phyloP scores from a whole-genome alignment of 2,113 vertebrate species.

The Balaenoptera acutorostrata region DNA sequence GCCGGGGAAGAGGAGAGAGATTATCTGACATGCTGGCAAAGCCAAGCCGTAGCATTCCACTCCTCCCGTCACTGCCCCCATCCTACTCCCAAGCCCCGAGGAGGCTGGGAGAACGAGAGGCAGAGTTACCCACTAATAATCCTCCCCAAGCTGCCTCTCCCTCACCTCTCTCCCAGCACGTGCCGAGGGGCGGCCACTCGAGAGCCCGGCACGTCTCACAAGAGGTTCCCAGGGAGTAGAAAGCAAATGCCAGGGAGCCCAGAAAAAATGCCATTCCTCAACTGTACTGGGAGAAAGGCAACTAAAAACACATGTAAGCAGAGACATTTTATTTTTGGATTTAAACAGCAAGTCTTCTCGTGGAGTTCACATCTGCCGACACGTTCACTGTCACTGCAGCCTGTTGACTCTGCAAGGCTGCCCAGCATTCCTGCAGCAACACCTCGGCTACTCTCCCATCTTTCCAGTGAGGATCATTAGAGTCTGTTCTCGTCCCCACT shows the following conservation, averaged over 20 bases:
- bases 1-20: not conserved
- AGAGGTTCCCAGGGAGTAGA: not conserved
- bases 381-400: not conserved
- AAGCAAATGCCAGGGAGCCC: not conserved
- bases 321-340: not conserved
- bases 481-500: too few species aligned
- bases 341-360: not conserved
- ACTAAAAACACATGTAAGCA: not conserved
- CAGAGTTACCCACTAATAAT: not conserved
- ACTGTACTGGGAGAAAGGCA: not conserved
- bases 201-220: not conserved
- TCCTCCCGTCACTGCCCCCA: not conserved
- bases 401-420: not conserved
- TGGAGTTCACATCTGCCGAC: not conserved
- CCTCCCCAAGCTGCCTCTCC: not conserved
- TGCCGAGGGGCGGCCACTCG: not conserved
- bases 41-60: not conserved
- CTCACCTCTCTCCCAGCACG: not conserved
- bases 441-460: not conserved
- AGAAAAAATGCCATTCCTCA: not conserved
- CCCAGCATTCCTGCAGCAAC: not conserved
- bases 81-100: not conserved
- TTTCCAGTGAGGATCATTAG: rapidly evolving
- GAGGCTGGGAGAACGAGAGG: not conserved
- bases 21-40: not conserved